Percentiles rank a stretch among this genome's conserved stretches.
These are phyloP conservation scores for Barypeithes pellucidus DNA, from an alignment of 2,888 invertebrate genomes.

Conservation along the genomic window DNA sequence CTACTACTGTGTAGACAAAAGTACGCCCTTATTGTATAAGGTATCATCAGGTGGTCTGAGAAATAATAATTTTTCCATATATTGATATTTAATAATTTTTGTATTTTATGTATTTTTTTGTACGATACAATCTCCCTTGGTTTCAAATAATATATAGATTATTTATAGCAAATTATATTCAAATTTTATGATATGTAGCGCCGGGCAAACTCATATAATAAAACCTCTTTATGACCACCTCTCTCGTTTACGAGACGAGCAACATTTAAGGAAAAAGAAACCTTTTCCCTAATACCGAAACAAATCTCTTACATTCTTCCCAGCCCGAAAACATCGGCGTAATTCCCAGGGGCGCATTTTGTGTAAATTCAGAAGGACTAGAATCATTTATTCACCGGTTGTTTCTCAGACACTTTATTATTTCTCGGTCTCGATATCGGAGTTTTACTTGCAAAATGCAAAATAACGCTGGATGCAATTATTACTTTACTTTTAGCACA, in stretches of 20 bases:
- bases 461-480: background rate
- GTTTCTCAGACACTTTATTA: slow-evolving; percentile 36
- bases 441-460: background rate
- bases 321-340: slow-evolving; percentile 4
- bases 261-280: background rate
- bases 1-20: too few species aligned
- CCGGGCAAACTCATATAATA: too few species aligned
- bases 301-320: slow-evolving; percentile 3
- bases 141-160: too few species aligned
- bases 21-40: too few species aligned
- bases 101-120: too few species aligned
- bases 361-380: slow-evolving; percentile 35
- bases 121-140: too few species aligned
- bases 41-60: too few species aligned
- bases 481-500: slow-evolving; percentile 6
- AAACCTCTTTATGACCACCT: too few species aligned
- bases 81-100: too few species aligned
- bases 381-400: slow-evolving; percentile 42
- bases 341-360: slow-evolving; percentile 28
- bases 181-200: too few species aligned
- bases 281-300: background rate
- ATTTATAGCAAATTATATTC: too few species aligned
- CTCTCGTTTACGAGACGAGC: background rate
- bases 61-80: too few species aligned
- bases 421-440: background rate